These are phyloP conservation scores for Pachydiplax longipennis DNA, from an alignment of 2,888 invertebrate genomes.

Conservation along the genomic window DNA sequence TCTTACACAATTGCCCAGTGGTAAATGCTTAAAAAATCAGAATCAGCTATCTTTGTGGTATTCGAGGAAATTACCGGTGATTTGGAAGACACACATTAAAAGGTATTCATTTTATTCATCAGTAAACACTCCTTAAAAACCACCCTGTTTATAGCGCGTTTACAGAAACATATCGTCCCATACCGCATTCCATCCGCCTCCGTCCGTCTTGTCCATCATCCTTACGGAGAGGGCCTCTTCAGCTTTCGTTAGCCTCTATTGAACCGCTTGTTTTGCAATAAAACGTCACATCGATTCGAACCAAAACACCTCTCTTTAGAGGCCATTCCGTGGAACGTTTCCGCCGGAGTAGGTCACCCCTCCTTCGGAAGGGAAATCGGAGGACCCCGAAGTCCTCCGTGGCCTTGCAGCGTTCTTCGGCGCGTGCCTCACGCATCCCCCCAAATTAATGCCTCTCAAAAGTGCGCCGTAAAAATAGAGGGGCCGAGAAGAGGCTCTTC, in stretches of 20 bases:
- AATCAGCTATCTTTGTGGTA: too few species aligned
- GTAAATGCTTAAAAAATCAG: too few species aligned
- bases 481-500: slow-evolving; percentile 30
- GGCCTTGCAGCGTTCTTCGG: not conserved
- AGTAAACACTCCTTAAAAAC: not conserved
- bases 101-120: not conserved
- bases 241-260: not conserved
- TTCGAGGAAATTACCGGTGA: too few species aligned
- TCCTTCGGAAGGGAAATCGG: too few species aligned
- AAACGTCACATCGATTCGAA: too few species aligned
- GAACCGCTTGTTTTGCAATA: too few species aligned
- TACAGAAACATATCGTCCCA: too few species aligned
- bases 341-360: not conserved
- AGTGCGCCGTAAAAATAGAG: slow-evolving; percentile 28
- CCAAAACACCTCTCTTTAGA: too few species aligned
- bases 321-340: not conserved
- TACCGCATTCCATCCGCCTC: too few species aligned
- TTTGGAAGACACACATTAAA: too few species aligned
- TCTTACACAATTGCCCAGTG: too few species aligned
- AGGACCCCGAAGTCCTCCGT: not conserved
- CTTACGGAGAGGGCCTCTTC: not conserved
- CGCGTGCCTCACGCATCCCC: slow-evolving; percentile 32
- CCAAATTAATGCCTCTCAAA: slow-evolving; percentile 32
- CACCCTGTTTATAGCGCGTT: not conserved
- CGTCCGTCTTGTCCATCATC: too few species aligned